Evolutionary conservation across 2,888 invertebrate species (phyloP), one percentile per base, ranked within the genome.

Genomic region (Oegoconia quadripuncta): DNA sequence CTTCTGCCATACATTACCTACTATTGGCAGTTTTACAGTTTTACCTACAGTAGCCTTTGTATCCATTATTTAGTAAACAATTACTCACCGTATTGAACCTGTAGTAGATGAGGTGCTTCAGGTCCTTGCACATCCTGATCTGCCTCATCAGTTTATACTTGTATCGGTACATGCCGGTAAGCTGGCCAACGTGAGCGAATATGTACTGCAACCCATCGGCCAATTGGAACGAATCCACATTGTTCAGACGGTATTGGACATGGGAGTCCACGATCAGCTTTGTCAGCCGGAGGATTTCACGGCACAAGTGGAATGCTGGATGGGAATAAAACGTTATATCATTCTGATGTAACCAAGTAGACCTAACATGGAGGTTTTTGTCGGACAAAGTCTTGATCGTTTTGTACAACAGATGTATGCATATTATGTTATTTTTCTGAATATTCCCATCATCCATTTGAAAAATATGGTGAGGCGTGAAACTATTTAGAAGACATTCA

Each of bases 101-200:
- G 88, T 99, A 99, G 84, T 99, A 99, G 60, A 99, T 97, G 52
- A 99, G 89, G 90, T 99, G 99, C 72, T 99, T 99, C 58, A 99
- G 88, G 88, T 99, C 99, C 82, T 99, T 99, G 90, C 99, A 99
- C 99, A 99, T 99, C 34, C 99, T 89, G 56, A 99, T 99, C 86
- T 99, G 99, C 65, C 97, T 90, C 98, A 99, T 99, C 38, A 99
- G 89, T 77, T 99, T 99, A 87, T 99, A 99, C 68, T 97, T 97
- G 89, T 99, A 99, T 17, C 99, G 91, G 88, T 99, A 99, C 99
- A 99, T 99, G 74, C 99, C 99, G 0, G 99, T 99, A 42, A 99
- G 88, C 75, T 99, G 99, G 0, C 99, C 99, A 6, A 99, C 99
- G 68, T 99, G 99, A 1, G 99, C 97, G 76, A 99, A 99, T 47